Evolutionary conservation across 2,113 vertebrate species (phyloP).

Genomic region (Ahaetulla prasina): DNA sequence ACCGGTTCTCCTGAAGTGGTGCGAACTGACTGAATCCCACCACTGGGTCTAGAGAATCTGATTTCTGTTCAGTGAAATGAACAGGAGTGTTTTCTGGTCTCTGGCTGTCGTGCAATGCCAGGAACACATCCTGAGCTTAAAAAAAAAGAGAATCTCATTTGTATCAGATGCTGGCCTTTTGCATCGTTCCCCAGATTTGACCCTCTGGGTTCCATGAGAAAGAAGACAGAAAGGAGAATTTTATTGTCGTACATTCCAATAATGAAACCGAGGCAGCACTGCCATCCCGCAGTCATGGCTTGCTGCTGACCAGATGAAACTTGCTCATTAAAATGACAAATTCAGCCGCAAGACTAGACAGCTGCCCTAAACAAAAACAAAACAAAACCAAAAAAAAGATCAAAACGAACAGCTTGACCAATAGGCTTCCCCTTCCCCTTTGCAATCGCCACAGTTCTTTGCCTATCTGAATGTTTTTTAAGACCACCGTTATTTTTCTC

Average conservation of each 20-base stretch:
- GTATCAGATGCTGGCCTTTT: not conserved
- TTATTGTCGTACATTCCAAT: slow-evolving; percentile 8
- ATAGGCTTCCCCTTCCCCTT: not conserved
- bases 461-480: not conserved
- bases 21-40: no score
- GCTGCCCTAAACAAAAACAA: slow-evolving; percentile 13
- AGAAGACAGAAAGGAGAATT: slow-evolving; percentile 3
- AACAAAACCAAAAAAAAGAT: slow-evolving; percentile 16
- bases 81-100: not conserved
- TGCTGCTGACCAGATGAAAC: slow-evolving; percentile 18
- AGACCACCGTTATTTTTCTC: not conserved
- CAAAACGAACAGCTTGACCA: slow-evolving; percentile 23
- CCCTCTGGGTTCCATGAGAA: not conserved
- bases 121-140: not conserved
- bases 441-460: slow-evolving; percentile 13
- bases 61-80: not conserved
- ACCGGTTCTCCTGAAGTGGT: no score
- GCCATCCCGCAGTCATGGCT: not conserved
- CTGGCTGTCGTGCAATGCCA: not conserved
- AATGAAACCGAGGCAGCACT: not conserved
- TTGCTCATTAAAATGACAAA: slow-evolving; percentile 23
- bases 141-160: slow-evolving; percentile 35
- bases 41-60: not conserved
- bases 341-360: slow-evolving; percentile 19
- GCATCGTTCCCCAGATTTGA: slow-evolving; percentile 10